Base-by-base conservation (phyloP, 2,113 vertebrate species). In the Patagioenas fasciata region DNA sequence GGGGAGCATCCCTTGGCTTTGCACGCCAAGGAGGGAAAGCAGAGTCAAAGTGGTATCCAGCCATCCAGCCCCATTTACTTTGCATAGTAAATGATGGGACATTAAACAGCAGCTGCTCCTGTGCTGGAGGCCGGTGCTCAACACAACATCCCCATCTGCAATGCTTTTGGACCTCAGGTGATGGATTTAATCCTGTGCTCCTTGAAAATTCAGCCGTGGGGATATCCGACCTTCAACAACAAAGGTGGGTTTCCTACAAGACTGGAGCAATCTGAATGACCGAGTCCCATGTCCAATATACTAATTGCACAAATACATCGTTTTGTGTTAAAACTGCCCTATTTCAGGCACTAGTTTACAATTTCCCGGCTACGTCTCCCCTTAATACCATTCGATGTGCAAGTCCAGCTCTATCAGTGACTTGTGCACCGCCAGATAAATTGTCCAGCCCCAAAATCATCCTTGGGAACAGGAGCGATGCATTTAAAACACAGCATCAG, bases 41-140 rank as follows among this genome's bases (percentile, higher is more conserved):
- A 78, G 96, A 92, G 42, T 6, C 57, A 67, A 80, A 87, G 64
- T 51, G 3, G 3, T 53, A 84, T 74, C 93, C 94, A 93, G 87
- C 69, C 31, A 0, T 1, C 25, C 79, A n/a, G 13, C 1, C 47
- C 80, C 23, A 8, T n/a, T n/a, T n/a, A 28, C 64, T 29, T 60
- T 83, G 77, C 66, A 81, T 79, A 91, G 89, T 32, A 54, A 74
- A 74, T 31, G 77, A 67, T 28, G 73, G 44, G 75, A 72, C 82
- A 92, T 32, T 0, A 48, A 69, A 57, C n/a, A 20, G 0, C 4
- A 88, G 47, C 54, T 65, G 56, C 21, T 81, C 21, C 65, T 6
- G 56, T 9, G n/a, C 8, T 17, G 78, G 80, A 38, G 19, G 51
- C 16, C 0, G 5, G 9, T 17, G 54, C 32, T 15, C 0, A 1